Evolutionary conservation across 1,140 invertebrate species (phyloP).

Genomic region (Agrypnia vestita): DNA sequence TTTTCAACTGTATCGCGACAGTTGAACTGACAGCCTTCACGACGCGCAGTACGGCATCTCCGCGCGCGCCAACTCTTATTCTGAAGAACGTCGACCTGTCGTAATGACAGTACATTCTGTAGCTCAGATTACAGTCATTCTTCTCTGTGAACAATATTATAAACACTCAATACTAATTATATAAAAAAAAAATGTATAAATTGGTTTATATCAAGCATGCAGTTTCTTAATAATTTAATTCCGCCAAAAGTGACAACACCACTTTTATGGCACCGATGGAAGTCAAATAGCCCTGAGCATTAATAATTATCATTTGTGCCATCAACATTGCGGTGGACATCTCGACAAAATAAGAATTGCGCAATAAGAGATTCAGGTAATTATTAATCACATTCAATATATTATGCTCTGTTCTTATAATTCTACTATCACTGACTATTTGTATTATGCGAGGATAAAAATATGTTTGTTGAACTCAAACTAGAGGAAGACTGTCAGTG

Average conservation of each 20-base stretch:
- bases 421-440: neutral
- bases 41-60: neutral
- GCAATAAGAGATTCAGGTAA: conserved; percentile 24
- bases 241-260: neutral
- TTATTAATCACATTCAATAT: conserved; percentile 2
- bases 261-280: conserved; percentile 7
- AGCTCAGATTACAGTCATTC: too few relatives aligned
- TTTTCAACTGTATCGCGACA: conserved; percentile 47
- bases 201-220: conserved; percentile 13
- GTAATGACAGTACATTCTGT: too few relatives aligned
- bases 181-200: conserved; percentile 19
- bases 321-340: neutral
- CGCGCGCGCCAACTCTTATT: neutral
- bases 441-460: neutral
- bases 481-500: conserved; percentile 27
- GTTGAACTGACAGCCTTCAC: conserved; percentile 53
- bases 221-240: conserved; percentile 5
- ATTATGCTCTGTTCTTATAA: conserved; percentile 14
- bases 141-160: neutral
- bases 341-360: conserved; percentile 24
- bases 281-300: neutral
- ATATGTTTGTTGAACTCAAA: neutral
- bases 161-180: conserved; percentile 1
- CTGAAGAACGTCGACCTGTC: neutral
- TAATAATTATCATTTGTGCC: neutral